A percentile compares a stretch with the other conserved stretches of the same genome.
Conservation (phyloP, 1,140 invertebrate species). For the Musca vetustissima region DNA sequence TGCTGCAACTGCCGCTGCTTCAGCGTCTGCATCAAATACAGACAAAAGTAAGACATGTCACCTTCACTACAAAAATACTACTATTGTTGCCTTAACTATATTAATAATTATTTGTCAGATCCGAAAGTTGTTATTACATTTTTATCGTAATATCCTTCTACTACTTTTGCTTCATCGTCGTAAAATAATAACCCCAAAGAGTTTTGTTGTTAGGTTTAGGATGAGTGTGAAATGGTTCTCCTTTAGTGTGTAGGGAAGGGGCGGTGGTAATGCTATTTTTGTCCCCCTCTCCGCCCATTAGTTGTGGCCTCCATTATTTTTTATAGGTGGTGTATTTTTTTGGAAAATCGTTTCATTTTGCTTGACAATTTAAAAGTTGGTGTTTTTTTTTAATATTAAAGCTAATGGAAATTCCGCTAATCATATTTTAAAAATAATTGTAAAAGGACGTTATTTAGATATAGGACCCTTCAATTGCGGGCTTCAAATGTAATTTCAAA, state of each 20-base stretch:
- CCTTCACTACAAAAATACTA: background rate
- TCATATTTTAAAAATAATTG: no score
- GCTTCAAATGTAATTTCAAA: no score
- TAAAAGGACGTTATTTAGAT: no score
- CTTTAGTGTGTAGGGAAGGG: background rate
- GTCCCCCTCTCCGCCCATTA: no score
- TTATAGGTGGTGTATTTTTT: background rate
- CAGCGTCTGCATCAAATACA: slow-evolving; percentile 32
- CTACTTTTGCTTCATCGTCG: no score
- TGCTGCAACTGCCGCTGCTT: background rate
- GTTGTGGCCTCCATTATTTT: no score
- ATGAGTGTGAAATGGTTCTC: no score
- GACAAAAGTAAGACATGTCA: slow-evolving; percentile 50
- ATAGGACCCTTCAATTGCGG: no score
- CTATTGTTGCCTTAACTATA: background rate
- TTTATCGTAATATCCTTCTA: no score
- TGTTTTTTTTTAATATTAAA: no score
- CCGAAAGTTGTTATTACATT: background rate
- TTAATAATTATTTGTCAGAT: background rate
- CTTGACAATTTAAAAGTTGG: background rate
- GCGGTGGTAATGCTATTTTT: background rate
- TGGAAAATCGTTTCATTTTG: background rate
- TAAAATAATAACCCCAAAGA: slow-evolving; percentile 7
- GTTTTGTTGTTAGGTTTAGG: background rate
- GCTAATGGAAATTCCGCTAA: no score